These are phyloP conservation scores for Plebejus anna DNA, from an alignment of 2,888 invertebrate genomes.

Conservation along the genomic window DNA sequence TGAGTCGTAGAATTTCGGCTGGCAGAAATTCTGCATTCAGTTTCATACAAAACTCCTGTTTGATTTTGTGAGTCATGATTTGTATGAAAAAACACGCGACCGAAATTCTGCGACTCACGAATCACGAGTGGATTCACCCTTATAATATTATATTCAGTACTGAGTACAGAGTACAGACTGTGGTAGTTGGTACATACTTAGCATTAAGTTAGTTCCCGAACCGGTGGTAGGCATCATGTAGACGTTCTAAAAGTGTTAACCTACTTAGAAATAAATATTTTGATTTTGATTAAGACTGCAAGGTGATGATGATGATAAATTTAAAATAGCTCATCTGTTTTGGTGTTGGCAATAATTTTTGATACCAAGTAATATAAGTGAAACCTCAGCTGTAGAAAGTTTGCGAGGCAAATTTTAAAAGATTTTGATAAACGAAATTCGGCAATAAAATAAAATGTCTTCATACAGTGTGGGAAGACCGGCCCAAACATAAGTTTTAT, in stretches of 20 bases:
- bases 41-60: too few relatives aligned
- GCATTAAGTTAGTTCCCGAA: not conserved
- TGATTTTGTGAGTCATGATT: too few relatives aligned
- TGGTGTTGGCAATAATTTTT: slow-evolving; percentile 1
- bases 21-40: too few relatives aligned
- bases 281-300: not conserved
- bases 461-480: slow-evolving; percentile 5
- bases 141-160: too few relatives aligned
- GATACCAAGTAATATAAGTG: not conserved
- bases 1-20: too few relatives aligned
- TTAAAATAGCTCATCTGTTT: not conserved
- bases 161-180: too few relatives aligned
- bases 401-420: not conserved
- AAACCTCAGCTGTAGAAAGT: slow-evolving; percentile 1
- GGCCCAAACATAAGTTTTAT: not conserved
- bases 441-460: slow-evolving; percentile 12
- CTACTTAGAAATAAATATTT: too few relatives aligned
- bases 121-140: too few relatives aligned
- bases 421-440: slow-evolving; percentile 3
- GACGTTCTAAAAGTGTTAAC: too few relatives aligned
- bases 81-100: too few relatives aligned
- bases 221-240: too few relatives aligned
- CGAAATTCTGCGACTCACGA: too few relatives aligned
- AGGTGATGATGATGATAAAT: not conserved
- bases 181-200: not conserved